Evolutionary conservation across 2,888 invertebrate genomes (phyloP), one percentile per base, ranked within the genome.

Genomic region (Parnassius orleans): DNA sequence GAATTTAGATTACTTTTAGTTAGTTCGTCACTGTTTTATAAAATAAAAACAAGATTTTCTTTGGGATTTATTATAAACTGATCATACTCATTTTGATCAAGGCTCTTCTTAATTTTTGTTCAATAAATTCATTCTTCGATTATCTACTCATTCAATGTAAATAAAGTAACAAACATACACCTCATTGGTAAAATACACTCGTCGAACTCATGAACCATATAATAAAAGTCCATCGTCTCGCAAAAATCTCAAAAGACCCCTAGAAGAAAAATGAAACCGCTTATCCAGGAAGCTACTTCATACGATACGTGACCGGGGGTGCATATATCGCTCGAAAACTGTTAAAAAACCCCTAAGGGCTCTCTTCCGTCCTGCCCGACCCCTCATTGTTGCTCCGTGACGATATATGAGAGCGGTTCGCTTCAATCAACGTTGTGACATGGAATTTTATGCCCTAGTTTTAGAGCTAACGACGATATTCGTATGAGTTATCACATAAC

Each of bases 301-400:
- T 90, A 86, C 80, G 82, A 82, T 83, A 90, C 90, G 90, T 90
- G 90, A 90, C 87, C 79, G 74, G 80, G 89, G 90, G 90, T 88
- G 89, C 87, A 89, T 90, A 89, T 82, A 85, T 85, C 83, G 83
- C 74, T 74, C 75, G 75, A 81, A 82, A 84, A 83, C 86, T 85
- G 85, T 84, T 86, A 88, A 88, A 86, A 87, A 87, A 76, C 74
- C 87, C 85, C 83, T 79, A 74, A 83, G 85, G 86, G 80, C 73
- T 71, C 77, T 67, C 65, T 72, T 71, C 71, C 71, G 69, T 65
- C 65, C 62, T 58, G 59, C 61, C 54, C 69, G 60, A 64, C 66
- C 73, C 71, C 71, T 67, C 70, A 65, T 68, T 68, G 66, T 69
- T 67, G 64, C 64, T 67, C 59, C 56, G 54, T 56, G 44, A 62